Conservation (phyloP, 1,140 invertebrate species). For the Melanaphis sacchari region DNA sequence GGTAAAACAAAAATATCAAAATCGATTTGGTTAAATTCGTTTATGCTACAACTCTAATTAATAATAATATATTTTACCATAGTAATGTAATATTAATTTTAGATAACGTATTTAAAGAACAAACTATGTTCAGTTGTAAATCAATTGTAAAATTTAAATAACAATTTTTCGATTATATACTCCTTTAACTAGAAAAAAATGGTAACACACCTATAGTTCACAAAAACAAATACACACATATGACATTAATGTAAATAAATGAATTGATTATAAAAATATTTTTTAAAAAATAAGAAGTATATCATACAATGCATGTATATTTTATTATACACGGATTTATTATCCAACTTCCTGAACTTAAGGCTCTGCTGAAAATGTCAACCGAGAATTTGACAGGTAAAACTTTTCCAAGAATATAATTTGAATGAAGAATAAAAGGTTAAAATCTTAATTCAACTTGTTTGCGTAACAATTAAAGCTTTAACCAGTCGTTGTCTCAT, state of each 20-base stretch:
- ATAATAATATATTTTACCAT: neutral
- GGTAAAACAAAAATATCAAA: neutral
- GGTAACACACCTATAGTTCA: neutral
- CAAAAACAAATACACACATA: neutral
- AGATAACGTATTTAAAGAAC: neutral
- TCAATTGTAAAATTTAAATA: neutral
- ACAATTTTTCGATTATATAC: neutral
- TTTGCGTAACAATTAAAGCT: slow-evolving; percentile 41
- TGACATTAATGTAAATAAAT: neutral
- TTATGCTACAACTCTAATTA: neutral
- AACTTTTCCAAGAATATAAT: slow-evolving; percentile 35
- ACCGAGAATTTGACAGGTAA: neutral
- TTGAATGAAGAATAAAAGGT: neutral
- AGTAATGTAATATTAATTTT: neutral
- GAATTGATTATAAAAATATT: neutral
- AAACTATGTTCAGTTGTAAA: neutral
- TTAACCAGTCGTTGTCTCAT: slow-evolving; percentile 27
- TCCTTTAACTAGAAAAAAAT: neutral
- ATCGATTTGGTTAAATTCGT: neutral
- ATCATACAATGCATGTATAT: neutral
- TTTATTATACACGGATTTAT: neutral
- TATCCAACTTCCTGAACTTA: neutral
- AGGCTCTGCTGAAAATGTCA: neutral
- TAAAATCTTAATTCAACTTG: slow-evolving; percentile 41
- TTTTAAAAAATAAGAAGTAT: neutral